Base-by-base conservation (phyloP, 1,140 invertebrate genomes). In the Drosophila simulans region DNA sequence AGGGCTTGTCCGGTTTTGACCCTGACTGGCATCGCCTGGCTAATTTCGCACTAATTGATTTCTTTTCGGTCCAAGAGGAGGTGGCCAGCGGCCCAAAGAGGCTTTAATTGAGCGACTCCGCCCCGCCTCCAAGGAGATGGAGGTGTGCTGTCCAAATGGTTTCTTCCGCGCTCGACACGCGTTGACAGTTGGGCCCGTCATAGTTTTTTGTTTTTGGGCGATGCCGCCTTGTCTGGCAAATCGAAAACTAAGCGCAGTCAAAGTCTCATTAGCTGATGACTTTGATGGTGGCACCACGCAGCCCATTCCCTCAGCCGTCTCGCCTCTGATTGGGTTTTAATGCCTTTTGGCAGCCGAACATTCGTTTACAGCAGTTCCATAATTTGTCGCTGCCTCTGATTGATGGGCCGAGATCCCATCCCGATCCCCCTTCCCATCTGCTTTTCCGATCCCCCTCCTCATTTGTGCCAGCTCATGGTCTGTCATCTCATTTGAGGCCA, bases 31-130 rank as follows among this genome's bases (percentile, higher is more conserved):
- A 27, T 70, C 80, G 66, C 51, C 75, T 77, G 55, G 65, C 83
- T 88, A 88, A 88, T 88, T 88, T 88, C 68, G 79, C 76, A 88
- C 83, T 88, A 88, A 88, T 88, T 88, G 83, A 88, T 88, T 88
- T 88, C 62, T 88, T 76, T 79, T 82, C 13, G 71, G 40, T 37
- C 53, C 57, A 42, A 59, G 55, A 58, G 37, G 45, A 58, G 52
- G 48, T 7, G 31, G 48, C 12, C 15, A 51, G 11, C 37, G 25
- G 54, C 43, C 49, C 53, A 72, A 70, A 56, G 60, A 70, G 34
- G 84, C 79, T 88, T 88, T 89, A 89, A 89, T 89, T 88, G 76
- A 80, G 66, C 80, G 78, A 49, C 68, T 49, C 68, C 52, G 43
- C 65, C 68, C 22, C 62, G 55, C 54, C 55, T 48, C 37, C 48